Conservation (phyloP, 2,888 invertebrate genomes). For the Anarsia innoxiella region DNA sequence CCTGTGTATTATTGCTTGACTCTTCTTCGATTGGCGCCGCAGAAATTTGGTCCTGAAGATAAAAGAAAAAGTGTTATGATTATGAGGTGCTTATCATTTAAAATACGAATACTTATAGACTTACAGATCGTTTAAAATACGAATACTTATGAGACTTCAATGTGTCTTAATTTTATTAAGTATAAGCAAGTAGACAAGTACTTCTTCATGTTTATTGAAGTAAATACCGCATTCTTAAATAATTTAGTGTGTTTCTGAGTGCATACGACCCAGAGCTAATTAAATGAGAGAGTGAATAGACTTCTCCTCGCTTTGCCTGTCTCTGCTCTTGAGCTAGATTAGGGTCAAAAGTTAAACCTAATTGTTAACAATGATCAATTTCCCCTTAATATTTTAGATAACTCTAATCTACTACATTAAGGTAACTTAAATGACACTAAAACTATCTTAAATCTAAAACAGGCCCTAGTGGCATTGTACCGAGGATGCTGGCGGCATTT, state of each 20-base stretch:
- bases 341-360: slow-evolving; percentile 10
- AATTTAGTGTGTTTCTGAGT: slow-evolving; percentile 7
- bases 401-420: too few relatives aligned
- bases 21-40: slow-evolving; percentile 10
- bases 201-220: slow-evolving; percentile 6
- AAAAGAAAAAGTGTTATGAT: slow-evolving; percentile 9
- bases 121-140: slow-evolving; percentile 5
- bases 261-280: slow-evolving; percentile 7
- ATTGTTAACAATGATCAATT: slow-evolving; percentile 9
- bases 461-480: too few relatives aligned
- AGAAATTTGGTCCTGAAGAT: slow-evolving; percentile 6
- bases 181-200: slow-evolving; percentile 9
- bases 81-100: neutral
- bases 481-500: too few relatives aligned
- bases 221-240: slow-evolving; percentile 6
- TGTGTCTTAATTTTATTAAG: slow-evolving; percentile 6
- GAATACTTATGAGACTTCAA: slow-evolving; percentile 6
- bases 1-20: slow-evolving; percentile 11
- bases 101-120: slow-evolving; percentile 9
- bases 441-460: too few relatives aligned
- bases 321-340: slow-evolving; percentile 8
- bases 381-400: too few relatives aligned
- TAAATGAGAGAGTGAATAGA: slow-evolving; percentile 5
- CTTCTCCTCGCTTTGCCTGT: slow-evolving; percentile 6
- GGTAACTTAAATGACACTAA: too few relatives aligned